A percentile compares a stretch with the other conserved stretches of the same genome.
Evolutionary conservation across 2,888 invertebrate genomes (phyloP).

Genomic region (Acronicta aceris): DNA sequence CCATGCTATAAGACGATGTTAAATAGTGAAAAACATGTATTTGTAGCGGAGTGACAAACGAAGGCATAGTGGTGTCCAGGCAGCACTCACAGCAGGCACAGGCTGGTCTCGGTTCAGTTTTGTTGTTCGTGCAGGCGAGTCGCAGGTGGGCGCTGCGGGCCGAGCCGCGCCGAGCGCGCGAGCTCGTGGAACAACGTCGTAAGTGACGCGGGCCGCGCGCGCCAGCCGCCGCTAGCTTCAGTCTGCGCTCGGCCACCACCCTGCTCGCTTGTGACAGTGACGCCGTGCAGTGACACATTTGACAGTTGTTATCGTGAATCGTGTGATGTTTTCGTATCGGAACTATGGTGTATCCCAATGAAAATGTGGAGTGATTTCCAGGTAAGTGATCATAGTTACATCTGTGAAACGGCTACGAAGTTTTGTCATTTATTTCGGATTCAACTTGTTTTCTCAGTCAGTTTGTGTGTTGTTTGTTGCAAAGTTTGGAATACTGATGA

Average conservation of each 20-base stretch:
- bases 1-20: slow-evolving; percentile 7
- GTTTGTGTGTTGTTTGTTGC: slow-evolving; percentile 52
- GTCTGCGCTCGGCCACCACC: slow-evolving; percentile 85
- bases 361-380: slow-evolving; percentile 90
- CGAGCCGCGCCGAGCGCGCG: slow-evolving; percentile 62
- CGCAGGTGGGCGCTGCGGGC: slow-evolving; percentile 84
- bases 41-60: slow-evolving; percentile 65
- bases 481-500: slow-evolving; percentile 37
- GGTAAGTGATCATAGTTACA: slow-evolving; percentile 70
- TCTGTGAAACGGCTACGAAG: slow-evolving; percentile 18
- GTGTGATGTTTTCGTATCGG: slow-evolving; percentile 88
- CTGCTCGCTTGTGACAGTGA: slow-evolving; percentile 77
- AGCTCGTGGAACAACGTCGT: slow-evolving; percentile 64
- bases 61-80: slow-evolving; percentile 69
- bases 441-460: slow-evolving; percentile 60
- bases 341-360: slow-evolving; percentile 89
- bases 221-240: slow-evolving; percentile 66
- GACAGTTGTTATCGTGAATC: slow-evolving; percentile 89
- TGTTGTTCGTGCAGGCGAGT: slow-evolving; percentile 84
- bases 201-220: slow-evolving; percentile 57
- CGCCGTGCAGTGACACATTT: slow-evolving; percentile 83
- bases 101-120: slow-evolving; percentile 75
- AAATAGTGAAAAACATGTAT: slow-evolving; percentile 62
- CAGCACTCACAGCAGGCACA: slow-evolving; percentile 56
- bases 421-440: slow-evolving; percentile 57